Conservation (phyloP, 2,113 vertebrate genomes). For the Siniperca knerii region DNA sequence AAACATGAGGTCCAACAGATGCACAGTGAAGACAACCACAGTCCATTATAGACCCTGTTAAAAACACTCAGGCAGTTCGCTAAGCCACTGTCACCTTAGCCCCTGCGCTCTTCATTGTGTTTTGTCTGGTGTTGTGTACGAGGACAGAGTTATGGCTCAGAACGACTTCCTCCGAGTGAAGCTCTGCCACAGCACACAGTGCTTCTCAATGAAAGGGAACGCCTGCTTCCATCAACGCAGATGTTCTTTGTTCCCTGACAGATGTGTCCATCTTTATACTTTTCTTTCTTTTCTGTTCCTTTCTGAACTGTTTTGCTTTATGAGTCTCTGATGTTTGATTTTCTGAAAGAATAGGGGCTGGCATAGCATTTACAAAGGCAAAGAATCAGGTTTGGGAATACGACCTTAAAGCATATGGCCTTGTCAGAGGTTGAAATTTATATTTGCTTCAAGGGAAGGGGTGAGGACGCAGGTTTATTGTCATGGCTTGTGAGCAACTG, state of each 20-base stretch:
- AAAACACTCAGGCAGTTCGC: conserved; percentile 59
- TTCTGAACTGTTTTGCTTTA: conserved; percentile 39
- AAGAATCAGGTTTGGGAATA: conserved; percentile 16
- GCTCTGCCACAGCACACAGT: conserved; percentile 34
- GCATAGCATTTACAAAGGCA: conserved; percentile 14
- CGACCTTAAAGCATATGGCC: conserved; percentile 45
- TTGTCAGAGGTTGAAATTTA: conserved; percentile 43
- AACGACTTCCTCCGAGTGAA: conserved; percentile 43
- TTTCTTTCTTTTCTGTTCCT: conserved; percentile 23
- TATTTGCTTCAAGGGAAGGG: conserved; percentile 5
- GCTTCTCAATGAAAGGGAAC: conserved; percentile 38
- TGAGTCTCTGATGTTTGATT: conserved; percentile 46
- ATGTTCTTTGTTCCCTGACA: conserved; percentile 76
- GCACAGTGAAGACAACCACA: conserved; percentile 70
- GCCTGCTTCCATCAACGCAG: conserved; percentile 66
- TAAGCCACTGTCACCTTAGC: conserved; percentile 50
- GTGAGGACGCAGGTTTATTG: background rate
- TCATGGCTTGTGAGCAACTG: background rate
- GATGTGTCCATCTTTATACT: conserved; percentile 61
- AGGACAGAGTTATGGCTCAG: conserved; percentile 67
- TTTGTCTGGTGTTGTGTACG: conserved; percentile 61
- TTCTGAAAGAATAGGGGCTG: conserved; percentile 26
- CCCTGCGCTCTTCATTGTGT: conserved; percentile 42
- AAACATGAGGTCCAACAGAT: conserved; percentile 78
- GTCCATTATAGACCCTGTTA: conserved; percentile 77